Evolutionary conservation across 1,140 invertebrate species (phyloP), one percentile per base, ranked within the genome.

Genomic region (Andrena cerasifolii): DNA sequence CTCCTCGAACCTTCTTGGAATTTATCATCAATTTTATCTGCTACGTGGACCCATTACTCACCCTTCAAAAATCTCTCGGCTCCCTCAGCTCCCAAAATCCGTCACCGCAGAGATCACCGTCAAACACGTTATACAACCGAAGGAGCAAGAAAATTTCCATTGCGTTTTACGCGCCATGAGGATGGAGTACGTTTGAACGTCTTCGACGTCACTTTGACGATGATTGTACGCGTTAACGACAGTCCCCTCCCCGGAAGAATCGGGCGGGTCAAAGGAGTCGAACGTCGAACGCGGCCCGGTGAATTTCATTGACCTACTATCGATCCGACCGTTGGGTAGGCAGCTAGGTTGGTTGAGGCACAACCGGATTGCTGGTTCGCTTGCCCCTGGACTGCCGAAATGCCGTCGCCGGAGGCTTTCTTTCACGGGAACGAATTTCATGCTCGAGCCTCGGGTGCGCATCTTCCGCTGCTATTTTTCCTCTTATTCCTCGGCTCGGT

Each of bases 251-350:
- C 21, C n/a, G 6, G 12, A 43, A 54, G 43, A 63, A 82, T 81
- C 54, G 71, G 67, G 79, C 43, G 86, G 82, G 73, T 84, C 78
- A 72, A 73, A 24, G 18, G 78, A 85, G 70, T 49, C 71, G 45
- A 74, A 21, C 45, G 78, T 86, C 73, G 73, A 87, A 85, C 77
- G 66, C 77, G 75, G 51, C 74, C 76, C 47, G 71, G 87, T 91
- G 91, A 92, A 91, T 91, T 89, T 65, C 88, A 91, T 92, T 92
- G 89, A 91, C 91, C 91, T 74, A 92, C 85, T 88, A 91, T 90
- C 70, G 84, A 72, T 58, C 45, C 58, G 72, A 54, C 78, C 74
- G 75, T 76, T 88, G 83, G 81, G 75, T 83, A 83, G 79, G 74
- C 85, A 79, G 86, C 78, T 86, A 85, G 83, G 81, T 86, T 84